phyloP scores from a whole-genome alignment of 1,140 invertebrate species.

The Cydia fagiglandana region DNA sequence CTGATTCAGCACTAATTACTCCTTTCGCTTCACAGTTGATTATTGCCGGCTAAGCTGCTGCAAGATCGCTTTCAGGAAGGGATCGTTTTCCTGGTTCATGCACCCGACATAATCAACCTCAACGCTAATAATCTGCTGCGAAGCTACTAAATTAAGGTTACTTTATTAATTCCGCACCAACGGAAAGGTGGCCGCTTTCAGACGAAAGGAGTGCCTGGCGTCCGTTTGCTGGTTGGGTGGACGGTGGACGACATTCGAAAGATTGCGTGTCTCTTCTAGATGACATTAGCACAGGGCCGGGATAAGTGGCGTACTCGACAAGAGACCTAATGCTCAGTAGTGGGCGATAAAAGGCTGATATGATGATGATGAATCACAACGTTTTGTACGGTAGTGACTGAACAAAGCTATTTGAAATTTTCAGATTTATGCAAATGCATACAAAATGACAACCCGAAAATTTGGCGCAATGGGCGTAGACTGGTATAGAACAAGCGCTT shows the following conservation, averaged over 20 bases:
- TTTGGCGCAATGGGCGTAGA: slow-evolving; percentile 16
- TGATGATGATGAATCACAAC: background rate
- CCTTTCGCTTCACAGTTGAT: slow-evolving; percentile 42
- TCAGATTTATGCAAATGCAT: slow-evolving; percentile 19
- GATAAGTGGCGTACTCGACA: too few relatives aligned
- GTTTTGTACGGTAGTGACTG: background rate
- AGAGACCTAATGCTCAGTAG: too few relatives aligned
- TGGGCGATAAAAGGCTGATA: too few relatives aligned
- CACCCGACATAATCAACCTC: background rate
- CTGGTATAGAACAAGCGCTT: slow-evolving; percentile 15
- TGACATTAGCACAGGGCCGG: too few relatives aligned
- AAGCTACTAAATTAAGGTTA: background rate
- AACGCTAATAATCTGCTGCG: slow-evolving; percentile 7
- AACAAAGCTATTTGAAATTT: slow-evolving; percentile 13
- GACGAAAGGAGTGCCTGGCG: too few relatives aligned
- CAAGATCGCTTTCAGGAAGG: slow-evolving; percentile 17
- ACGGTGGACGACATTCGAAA: too few relatives aligned
- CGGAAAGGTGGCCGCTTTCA: too few relatives aligned
- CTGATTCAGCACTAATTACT: slow-evolving; percentile 47
- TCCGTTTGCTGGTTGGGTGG: too few relatives aligned
- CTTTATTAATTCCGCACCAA: background rate
- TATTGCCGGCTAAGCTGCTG: slow-evolving; percentile 26
- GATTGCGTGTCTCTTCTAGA: too few relatives aligned
- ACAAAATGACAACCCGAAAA: slow-evolving; percentile 26
- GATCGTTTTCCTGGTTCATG: slow-evolving; percentile 4